Evolutionary conservation across 2,888 invertebrate species (phyloP).

Genomic region (Mesodorylaimus sp.): DNA sequence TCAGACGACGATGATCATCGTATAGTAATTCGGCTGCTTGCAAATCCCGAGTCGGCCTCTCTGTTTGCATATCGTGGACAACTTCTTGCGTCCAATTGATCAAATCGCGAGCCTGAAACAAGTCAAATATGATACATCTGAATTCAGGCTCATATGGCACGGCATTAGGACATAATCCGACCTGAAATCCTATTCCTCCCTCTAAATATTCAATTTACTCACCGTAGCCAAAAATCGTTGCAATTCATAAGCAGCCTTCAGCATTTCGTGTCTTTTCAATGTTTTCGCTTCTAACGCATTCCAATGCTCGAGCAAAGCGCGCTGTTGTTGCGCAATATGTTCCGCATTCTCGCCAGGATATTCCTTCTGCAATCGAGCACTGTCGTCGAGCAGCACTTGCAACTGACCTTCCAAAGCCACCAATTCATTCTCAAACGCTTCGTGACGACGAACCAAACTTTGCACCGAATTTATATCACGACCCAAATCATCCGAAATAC

Average conservation of each 20-base stretch:
- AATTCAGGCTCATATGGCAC: background rate
- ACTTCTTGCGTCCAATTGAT: slow-evolving; percentile 67
- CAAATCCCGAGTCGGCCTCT: slow-evolving; percentile 52
- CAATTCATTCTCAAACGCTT: slow-evolving; percentile 77
- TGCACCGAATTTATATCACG: slow-evolving; percentile 68
- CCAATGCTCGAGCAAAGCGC: slow-evolving; percentile 69
- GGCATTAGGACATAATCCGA: background rate
- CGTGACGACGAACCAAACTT: slow-evolving; percentile 62
- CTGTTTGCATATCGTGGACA: slow-evolving; percentile 54
- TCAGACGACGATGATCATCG: slow-evolving; percentile 60
- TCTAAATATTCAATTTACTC: slow-evolving; percentile 19
- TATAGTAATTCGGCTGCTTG: slow-evolving; percentile 41
- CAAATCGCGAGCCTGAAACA: slow-evolving; percentile 53
- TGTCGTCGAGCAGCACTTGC: slow-evolving; percentile 72
- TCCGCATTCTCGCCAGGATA: slow-evolving; percentile 80
- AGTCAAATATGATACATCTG: background rate
- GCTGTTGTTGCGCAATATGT: slow-evolving; percentile 69
- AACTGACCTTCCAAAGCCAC: slow-evolving; percentile 66
- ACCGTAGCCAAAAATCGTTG: slow-evolving; percentile 69
- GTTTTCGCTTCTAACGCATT: slow-evolving; percentile 59
- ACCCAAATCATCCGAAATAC: slow-evolving; percentile 55
- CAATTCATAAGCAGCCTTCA: slow-evolving; percentile 67
- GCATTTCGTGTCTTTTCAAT: slow-evolving; percentile 53
- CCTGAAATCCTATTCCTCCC: background rate
- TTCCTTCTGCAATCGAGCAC: slow-evolving; percentile 55